Base-by-base conservation (phyloP, 2,888 invertebrate species). In the Rhagonycha fulva region DNA sequence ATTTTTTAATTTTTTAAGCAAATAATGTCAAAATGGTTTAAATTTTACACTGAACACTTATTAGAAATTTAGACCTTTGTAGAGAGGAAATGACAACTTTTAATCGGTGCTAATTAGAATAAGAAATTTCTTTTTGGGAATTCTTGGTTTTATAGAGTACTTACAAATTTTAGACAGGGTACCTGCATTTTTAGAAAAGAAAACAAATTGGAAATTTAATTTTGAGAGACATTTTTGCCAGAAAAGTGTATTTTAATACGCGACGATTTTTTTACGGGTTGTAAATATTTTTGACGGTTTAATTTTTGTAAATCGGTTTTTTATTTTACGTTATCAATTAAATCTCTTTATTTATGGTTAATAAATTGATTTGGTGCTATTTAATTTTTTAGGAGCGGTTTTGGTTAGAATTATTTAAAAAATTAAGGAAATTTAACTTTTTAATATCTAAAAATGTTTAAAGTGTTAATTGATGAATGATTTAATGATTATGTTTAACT, bases 71-170 rank as follows among this genome's bases (percentile, higher is more conserved):
- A 26, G 26, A 14, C 23, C 63, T 66, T 66, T 23, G 23, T 66
- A 66, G 19, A 66, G 63, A 66, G 63, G 19, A 11, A n/a, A 11
- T 67, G 12, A 66, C 30, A 68, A 68, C 47, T 74, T 73, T 62
- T 74, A 10, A 23, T 62, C 47, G 74, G 74, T 74, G 74, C 74
- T 74, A 74, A 14, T 74, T 74, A 74, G 74, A 62, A 61, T 74
- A 74, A 62, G 62, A 14, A 71, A 63, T 61, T 23, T 67, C 32
- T 67, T 70, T 74, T 11, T 74, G 69, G 23, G 23, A 62, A 62
- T 62, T 62, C 23, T 62, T 62, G 62, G 62, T 62, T 62, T 62
- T 62, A 23, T 62, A 62, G 62, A 23, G 14, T 62, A 14, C 23
- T 62, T 23, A 62, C 62, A 23, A 62, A 62, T 62, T 62, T 62